These are phyloP conservation scores for Acanthaster planci DNA, from an alignment of 35 echinoderm and acorn worm genomes.

Conservation along the genomic window DNA sequence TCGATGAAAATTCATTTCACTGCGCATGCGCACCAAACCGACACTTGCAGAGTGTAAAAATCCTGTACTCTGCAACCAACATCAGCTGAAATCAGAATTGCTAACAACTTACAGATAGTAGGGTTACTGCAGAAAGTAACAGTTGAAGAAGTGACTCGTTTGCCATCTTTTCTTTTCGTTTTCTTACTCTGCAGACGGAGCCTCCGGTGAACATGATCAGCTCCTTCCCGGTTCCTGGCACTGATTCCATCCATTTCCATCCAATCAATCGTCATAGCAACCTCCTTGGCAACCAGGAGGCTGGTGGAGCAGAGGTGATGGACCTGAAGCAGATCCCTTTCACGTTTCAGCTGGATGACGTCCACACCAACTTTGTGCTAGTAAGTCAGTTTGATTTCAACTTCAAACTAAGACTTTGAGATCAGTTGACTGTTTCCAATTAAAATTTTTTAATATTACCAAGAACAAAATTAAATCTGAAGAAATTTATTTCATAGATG, in stretches of 20 bases:
- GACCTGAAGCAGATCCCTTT: constrained; percentile 70
- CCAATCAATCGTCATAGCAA: constrained; percentile 76
- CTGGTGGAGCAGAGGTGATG: not conserved
- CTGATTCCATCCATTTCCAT: constrained; percentile 73
- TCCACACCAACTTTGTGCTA: constrained; percentile 83
- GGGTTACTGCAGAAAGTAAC: no score
- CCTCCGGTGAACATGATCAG: constrained; percentile 64
- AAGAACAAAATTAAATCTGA: no score
- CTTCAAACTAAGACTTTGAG: not conserved
- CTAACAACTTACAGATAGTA: no score
- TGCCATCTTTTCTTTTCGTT: constrained; percentile 4
- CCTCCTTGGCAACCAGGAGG: constrained; percentile 36
- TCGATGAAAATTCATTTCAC: no score
- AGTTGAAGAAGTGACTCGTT: constrained; percentile 61
- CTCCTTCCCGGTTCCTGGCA: constrained; percentile 58
- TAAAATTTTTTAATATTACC: no score
- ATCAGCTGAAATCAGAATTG: no score
- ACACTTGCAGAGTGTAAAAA: no score
- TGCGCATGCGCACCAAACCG: no score
- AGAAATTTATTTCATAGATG: no score
- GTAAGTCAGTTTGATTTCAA: constrained; percentile 45
- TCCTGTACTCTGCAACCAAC: no score
- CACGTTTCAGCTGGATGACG: constrained; percentile 87
- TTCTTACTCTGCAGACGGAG: constrained; percentile 68
- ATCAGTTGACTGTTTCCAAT: no score